Evolutionary conservation across 2,888 invertebrate genomes (phyloP).

Genomic region (Marronus borbonicus): DNA sequence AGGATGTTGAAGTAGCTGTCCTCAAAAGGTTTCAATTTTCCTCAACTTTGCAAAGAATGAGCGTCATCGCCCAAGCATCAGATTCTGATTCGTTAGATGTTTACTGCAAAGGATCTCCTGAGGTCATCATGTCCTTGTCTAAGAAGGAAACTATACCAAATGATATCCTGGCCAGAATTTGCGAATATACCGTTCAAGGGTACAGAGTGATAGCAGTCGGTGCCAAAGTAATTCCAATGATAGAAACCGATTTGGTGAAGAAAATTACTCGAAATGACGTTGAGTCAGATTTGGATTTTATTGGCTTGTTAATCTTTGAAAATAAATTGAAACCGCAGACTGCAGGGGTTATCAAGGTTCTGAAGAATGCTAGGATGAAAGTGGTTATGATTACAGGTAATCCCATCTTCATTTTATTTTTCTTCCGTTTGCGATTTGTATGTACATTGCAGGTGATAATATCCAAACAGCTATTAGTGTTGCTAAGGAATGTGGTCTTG

Average conservation of each 20-base stretch:
- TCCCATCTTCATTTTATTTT: constrained; percentile 3
- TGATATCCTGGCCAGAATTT: constrained; percentile 82
- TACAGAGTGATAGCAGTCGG: constrained; percentile 93
- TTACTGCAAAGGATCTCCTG: constrained; percentile 95
- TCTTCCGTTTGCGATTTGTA: too few species aligned
- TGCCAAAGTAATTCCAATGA: constrained; percentile 77
- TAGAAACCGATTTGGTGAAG: constrained; percentile 66
- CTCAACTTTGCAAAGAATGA: constrained; percentile 90
- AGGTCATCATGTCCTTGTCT: constrained; percentile 88
- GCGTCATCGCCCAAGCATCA: constrained; percentile 85
- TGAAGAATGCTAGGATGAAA: constrained; percentile 89
- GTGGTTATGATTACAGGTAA: constrained; percentile 96
- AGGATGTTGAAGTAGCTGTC: constrained; percentile 73
- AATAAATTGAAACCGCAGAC: constrained; percentile 94
- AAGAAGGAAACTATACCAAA: constrained; percentile 82
- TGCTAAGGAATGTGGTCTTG: constrained; percentile 90
- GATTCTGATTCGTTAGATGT: constrained; percentile 83
- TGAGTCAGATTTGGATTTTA: constrained; percentile 86
- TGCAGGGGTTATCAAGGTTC: constrained; percentile 81
- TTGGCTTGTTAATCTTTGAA: constrained; percentile 94
- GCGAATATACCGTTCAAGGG: constrained; percentile 90
- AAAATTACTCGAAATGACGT: constrained; percentile 83
- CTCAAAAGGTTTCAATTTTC: constrained; percentile 84
- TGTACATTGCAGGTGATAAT: constrained; percentile 78
- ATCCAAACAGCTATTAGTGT: constrained; percentile 94